Evolutionary conservation across 2,888 invertebrate species (phyloP).

Genomic region (Nebria brevicollis): DNA sequence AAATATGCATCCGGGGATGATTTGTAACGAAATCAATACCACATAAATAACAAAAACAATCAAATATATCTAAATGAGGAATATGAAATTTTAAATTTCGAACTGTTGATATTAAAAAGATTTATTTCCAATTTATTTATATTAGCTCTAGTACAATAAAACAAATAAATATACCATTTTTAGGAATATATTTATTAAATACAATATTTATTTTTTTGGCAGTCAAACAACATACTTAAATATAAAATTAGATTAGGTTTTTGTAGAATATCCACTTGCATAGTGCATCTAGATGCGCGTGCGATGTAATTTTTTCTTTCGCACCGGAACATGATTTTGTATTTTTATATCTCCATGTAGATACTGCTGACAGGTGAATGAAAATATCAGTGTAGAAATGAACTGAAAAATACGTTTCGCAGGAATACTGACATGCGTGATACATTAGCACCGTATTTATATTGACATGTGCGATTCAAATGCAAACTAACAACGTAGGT

Average conservation of each 20-base stretch:
- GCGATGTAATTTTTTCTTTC: constrained; percentile 2
- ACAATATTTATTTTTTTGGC: too few relatives aligned
- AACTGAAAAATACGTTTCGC: constrained; percentile 24
- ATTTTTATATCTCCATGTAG: constrained; percentile 19
- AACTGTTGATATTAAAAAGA: background rate
- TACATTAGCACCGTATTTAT: constrained; percentile 6
- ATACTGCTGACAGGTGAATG: constrained; percentile 36
- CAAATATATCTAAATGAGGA: constrained; percentile 1
- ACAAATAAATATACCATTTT: background rate
- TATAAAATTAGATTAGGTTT: background rate
- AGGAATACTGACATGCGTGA: background rate
- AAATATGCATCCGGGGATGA: background rate
- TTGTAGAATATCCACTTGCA: background rate
- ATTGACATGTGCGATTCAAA: constrained; percentile 15
- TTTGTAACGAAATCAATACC: background rate
- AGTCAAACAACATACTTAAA: too few relatives aligned
- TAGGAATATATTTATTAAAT: too few relatives aligned
- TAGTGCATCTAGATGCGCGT: background rate
- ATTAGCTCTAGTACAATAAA: background rate
- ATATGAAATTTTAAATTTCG: background rate
- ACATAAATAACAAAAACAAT: constrained; percentile 1
- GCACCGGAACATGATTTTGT: constrained; percentile 32
- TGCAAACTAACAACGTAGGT: constrained; percentile 1
- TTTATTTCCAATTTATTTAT: background rate
- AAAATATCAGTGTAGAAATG: constrained; percentile 37